Evolutionary conservation across 2,113 vertebrate genomes (phyloP), one percentile per base, ranked within the genome.

Genomic region (Brevimyrus niger): DNA sequence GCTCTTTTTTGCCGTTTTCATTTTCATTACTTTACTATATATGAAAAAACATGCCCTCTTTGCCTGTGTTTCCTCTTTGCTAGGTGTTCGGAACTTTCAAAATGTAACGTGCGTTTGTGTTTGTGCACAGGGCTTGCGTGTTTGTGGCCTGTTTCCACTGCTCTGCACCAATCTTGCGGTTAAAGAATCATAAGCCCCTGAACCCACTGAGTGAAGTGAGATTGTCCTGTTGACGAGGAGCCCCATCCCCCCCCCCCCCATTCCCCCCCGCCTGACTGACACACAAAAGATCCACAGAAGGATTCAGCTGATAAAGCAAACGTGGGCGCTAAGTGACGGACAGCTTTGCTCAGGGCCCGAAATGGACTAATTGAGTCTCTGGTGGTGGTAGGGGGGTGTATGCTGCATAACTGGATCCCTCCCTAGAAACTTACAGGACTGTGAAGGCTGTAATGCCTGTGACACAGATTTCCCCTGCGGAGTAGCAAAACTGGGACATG

Each of bases 321-420:
- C 55, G 27, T 51, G 27, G 85, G 50, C 50, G 4, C 1, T 84
- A 15, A 87, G 85, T 87, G 48, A 86, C 17, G 15, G 27, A 19
- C 85, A 38, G 85, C 31, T 48, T 53, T 47, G 27, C 27, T 23
- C 35, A 11, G 31, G 23, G 53, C 58, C 21, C 19, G 15, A 53
- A 87, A 87, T 53, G n/a, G 85, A 87, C 50, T 87, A 11, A 48
- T 42, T 84, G 82, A 84, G 82, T 87, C 44, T 27, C 44, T 10
- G 42, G 82, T 21, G 19, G 38, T 44, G 80, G 38, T 6, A 42
- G 51, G 17, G 0, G 53, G 53, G 51, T 2, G 53, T 55, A 55
- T 80, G 73, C 82, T 23, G 42, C 38, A 84, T 44, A n/a, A 84
- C 38, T 47, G 44, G 82, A 23, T 84, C 44, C 21, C 82, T 47